A percentile compares a stretch with the other conserved stretches of the same genome.
Evolutionary conservation across 2,888 invertebrate species (phyloP).

Genomic region (Lamproptera curius): DNA sequence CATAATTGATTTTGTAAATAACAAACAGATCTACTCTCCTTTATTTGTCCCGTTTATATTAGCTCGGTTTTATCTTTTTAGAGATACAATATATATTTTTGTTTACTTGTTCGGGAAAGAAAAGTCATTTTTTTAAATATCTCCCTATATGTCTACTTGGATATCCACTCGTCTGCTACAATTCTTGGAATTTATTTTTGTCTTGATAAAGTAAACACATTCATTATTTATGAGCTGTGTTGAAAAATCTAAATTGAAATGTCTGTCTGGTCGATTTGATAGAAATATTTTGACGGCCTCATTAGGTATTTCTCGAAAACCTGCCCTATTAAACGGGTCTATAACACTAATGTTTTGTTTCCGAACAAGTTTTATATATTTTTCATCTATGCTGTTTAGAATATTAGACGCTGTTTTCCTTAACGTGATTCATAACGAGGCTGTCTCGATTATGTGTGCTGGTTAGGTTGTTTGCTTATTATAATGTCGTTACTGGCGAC

Average conservation of each 20-base stretch:
- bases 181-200: too few relatives aligned
- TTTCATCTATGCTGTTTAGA: constrained; percentile 4
- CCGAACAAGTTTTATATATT: neutral
- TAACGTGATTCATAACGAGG: constrained; percentile 8
- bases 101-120: too few relatives aligned
- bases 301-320: neutral
- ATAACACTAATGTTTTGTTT: neutral
- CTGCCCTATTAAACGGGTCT: neutral
- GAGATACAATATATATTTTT: neutral
- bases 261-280: neutral
- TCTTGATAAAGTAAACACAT: too few relatives aligned
- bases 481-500: too few relatives aligned
- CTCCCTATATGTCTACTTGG: too few relatives aligned
- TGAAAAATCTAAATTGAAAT: neutral
- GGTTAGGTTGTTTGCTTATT: neutral
- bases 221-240: too few relatives aligned
- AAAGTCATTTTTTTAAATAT: too few relatives aligned
- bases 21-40: neutral
- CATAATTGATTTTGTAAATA: neutral
- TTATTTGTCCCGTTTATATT: neutral
- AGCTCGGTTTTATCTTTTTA: neutral
- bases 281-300: neutral
- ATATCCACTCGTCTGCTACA: too few relatives aligned
- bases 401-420: constrained; percentile 16
- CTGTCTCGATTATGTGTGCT: neutral